Base-by-base conservation (phyloP, 1,140 invertebrate genomes). In the Delia radicum region DNA sequence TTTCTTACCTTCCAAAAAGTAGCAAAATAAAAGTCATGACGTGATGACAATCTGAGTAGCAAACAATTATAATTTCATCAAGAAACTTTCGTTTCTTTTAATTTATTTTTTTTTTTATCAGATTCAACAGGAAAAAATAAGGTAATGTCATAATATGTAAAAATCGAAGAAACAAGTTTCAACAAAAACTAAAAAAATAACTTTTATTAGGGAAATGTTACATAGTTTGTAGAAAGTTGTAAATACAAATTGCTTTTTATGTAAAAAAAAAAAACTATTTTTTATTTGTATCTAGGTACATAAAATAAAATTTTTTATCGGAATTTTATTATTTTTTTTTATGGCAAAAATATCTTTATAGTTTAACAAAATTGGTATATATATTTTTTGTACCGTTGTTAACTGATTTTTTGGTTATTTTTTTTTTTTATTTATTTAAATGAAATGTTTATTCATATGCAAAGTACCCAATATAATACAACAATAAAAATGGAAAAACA, bases 21-120 rank as follows among this genome's bases (percentile, higher is more conserved):
- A 55, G 7, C 46, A 6, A 55, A 55, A 55, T 18, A 55, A 55
- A 55, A 55, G 5, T 55, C 48, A 55, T 55, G 48, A 55, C 48
- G 10, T 55, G n/a, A 55, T 21, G 48, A 55, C 48, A 21, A 55
- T 21, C 48, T n/a, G 4, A 55, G 48, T 8, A 21, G 48, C 48
- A 55, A 55, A 55, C 48, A 55, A 55, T 55, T 55, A 55, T 55
- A 55, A 55, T 55, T 55, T 55, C 48, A 55, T 55, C 48, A 21
- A 13, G 15, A 55, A 55, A 55, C 48, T 55, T 55, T 42, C 4
- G n/a, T n/a, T n/a, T n/a, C n/a, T n/a, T n/a, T n/a, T n/a, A n/a
- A n/a, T n/a, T n/a, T n/a, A n/a, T n/a, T n/a, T n/a, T n/a, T n/a
- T 10, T 42, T 3, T 10, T 42, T 42, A 13, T 1, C 31, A 42